Conservation (phyloP, 2,113 vertebrate genomes). For the Mormyrus lacerda region DNA sequence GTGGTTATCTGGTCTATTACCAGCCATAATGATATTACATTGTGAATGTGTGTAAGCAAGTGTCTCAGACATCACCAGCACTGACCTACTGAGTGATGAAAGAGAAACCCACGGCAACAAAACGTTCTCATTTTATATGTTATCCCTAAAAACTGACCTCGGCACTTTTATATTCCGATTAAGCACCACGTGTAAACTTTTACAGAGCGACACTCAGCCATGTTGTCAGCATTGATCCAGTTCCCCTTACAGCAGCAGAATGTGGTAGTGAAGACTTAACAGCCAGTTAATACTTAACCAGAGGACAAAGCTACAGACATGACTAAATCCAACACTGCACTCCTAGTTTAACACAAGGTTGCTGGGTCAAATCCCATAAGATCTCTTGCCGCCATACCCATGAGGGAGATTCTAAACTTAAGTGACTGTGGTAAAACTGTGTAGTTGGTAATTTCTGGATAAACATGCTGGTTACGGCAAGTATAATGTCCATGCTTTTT, state of each 20-base stretch:
- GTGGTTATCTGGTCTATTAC: background rate
- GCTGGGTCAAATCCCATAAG: background rate
- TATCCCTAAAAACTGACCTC: background rate
- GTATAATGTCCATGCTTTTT: background rate
- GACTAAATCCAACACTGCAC: background rate
- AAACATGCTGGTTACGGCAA: background rate
- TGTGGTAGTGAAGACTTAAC: slow-evolving; percentile 8
- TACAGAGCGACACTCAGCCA: background rate
- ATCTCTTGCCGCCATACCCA: background rate
- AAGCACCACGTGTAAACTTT: background rate
- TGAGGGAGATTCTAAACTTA: background rate
- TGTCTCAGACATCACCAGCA: background rate
- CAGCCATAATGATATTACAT: background rate
- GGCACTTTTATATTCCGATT: background rate
- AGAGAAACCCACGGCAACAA: background rate
- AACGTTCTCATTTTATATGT: background rate
- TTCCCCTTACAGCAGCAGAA: slow-evolving; percentile 3
- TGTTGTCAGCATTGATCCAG: background rate
- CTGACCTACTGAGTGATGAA: background rate
- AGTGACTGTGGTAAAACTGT: background rate
- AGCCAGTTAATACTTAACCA: slow-evolving; percentile 16
- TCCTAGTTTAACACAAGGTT: background rate
- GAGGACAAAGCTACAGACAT: background rate
- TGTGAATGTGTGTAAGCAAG: background rate
- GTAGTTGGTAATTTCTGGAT: background rate